These are phyloP conservation scores for Rhyacophila evoluta DNA, from an alignment of 2,888 invertebrate genomes.

Conservation along the genomic window DNA sequence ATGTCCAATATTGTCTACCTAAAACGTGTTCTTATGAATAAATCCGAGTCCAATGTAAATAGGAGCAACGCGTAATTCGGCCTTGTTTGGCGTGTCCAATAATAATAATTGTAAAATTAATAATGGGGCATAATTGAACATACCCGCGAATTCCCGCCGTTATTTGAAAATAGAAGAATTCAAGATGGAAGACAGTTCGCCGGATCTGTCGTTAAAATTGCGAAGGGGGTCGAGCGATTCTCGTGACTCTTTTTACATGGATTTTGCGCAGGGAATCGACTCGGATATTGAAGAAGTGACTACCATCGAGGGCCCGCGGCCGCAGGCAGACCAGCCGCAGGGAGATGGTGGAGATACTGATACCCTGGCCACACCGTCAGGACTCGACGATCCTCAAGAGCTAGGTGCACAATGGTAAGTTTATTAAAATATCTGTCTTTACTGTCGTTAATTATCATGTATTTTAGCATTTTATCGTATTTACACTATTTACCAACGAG, in stretches of 20 bases:
- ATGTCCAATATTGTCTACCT: neutral
- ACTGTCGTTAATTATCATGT: too few species aligned
- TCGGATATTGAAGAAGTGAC: constrained; percentile 90
- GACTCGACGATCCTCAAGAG: constrained; percentile 67
- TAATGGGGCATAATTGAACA: constrained; percentile 15
- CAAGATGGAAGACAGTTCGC: constrained; percentile 81
- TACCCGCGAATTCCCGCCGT: neutral
- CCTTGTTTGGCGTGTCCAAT: constrained; percentile 16
- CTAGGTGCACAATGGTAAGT: constrained; percentile 65
- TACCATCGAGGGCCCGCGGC: constrained; percentile 72
- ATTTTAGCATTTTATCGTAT: too few species aligned
- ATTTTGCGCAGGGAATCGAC: constrained; percentile 91
- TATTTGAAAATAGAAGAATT: neutral
- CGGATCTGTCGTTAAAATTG: constrained; percentile 86
- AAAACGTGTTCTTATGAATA: constrained; percentile 32
- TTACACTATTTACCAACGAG: too few species aligned
- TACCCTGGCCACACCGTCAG: constrained; percentile 68
- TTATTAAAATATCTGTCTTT: too few species aligned
- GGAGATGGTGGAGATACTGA: constrained; percentile 66
- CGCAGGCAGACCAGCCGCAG: constrained; percentile 55
- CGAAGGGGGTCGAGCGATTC: constrained; percentile 89
- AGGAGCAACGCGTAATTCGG: neutral
- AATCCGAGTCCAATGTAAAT: constrained; percentile 20
- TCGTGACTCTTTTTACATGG: constrained; percentile 90
- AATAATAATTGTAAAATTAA: neutral